Evolutionary conservation across 2,113 vertebrate genomes (phyloP).

Genomic region (Clarias gariepinus): DNA sequence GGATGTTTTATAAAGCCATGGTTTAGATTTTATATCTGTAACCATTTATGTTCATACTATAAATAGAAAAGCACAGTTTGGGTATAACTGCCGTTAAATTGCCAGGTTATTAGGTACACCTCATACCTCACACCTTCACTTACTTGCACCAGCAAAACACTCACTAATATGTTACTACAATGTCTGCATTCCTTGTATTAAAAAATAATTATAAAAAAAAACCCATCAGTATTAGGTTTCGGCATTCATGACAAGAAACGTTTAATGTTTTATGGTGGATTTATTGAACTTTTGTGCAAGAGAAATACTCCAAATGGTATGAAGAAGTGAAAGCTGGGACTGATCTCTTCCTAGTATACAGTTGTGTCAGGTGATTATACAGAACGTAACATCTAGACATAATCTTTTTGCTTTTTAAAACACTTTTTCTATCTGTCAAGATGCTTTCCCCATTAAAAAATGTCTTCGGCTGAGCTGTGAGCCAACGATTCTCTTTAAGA

Average conservation of each 20-base stretch:
- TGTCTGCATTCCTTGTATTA: neutral
- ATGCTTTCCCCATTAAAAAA: no score
- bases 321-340: neutral
- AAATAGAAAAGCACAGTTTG: neutral
- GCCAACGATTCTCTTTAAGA: no score
- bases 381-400: neutral
- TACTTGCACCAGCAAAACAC: neutral
- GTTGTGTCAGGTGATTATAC: neutral
- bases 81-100: neutral
- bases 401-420: no score
- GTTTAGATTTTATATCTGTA: neutral
- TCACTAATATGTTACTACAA: neutral
- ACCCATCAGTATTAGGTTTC: no score
- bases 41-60: neutral
- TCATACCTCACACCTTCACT: neutral
- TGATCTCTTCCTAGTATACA: neutral
- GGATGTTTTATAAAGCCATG: neutral
- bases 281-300: neutral
- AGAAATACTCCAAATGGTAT: neutral
- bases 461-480: no score
- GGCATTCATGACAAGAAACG: neutral
- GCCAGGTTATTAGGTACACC: neutral
- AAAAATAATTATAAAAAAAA: neutral
- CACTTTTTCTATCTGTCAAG: no score
- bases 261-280: neutral